phyloP scores from a whole-genome alignment of 35 echinoderm and acorn worm species.

The Strongylocentrotus purpuratus region DNA sequence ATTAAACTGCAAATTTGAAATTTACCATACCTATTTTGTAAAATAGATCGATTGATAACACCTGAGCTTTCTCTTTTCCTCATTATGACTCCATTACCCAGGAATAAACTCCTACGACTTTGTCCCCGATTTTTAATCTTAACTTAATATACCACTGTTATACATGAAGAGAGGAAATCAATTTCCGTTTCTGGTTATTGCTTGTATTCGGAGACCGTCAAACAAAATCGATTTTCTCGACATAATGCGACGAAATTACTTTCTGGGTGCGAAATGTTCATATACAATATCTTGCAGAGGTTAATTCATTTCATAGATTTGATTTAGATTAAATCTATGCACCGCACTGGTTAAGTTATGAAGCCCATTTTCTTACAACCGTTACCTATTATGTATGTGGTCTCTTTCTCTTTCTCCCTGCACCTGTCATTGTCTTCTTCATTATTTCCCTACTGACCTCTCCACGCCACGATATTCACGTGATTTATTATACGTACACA shows the following conservation, averaged over 20 bases:
- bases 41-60: too few relatives aligned
- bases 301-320: background rate
- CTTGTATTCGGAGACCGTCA: background rate
- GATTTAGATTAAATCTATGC: background rate
- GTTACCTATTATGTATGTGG: background rate
- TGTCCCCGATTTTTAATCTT: background rate
- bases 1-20: too few relatives aligned
- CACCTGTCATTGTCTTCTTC: too few relatives aligned
- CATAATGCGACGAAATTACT: background rate
- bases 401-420: background rate
- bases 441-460: too few relatives aligned
- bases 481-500: background rate
- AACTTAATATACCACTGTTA: background rate
- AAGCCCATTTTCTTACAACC: background rate
- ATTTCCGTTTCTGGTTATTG: background rate
- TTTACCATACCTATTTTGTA: too few relatives aligned
- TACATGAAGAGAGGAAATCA: background rate
- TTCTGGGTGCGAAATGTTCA: background rate
- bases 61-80: too few relatives aligned
- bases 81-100: too few relatives aligned
- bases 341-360: too few relatives aligned
- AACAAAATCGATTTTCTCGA: background rate
- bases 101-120: too few relatives aligned
- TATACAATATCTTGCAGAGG: background rate
- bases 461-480: background rate